phyloP scores from a whole-genome alignment of 92 coral and sea anemone genomes.

The Isaurus tuberculatus region DNA sequence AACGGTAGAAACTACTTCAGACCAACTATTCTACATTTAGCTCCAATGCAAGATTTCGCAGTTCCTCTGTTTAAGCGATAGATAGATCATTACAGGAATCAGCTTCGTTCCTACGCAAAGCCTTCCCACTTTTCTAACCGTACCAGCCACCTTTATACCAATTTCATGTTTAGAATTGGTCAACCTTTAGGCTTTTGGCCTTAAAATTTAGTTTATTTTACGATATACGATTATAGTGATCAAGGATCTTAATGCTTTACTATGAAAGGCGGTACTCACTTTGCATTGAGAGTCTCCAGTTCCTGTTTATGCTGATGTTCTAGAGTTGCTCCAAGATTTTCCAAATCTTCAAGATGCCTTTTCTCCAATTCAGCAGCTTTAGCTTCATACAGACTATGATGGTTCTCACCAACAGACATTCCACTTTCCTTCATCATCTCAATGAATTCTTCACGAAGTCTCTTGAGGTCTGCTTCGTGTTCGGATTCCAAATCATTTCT shows the following conservation, averaged over 20 bases:
- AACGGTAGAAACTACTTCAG: too few species aligned
- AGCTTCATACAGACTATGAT: slow-evolving; percentile 39
- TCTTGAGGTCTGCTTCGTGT: slow-evolving; percentile 76
- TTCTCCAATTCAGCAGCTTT: slow-evolving; percentile 67
- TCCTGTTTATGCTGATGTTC: slow-evolving; percentile 56
- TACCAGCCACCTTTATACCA: too few species aligned
- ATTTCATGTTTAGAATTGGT: too few species aligned
- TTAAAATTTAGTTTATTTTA: too few species aligned
- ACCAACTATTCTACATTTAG: too few species aligned
- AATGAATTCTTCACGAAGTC: slow-evolving; percentile 70
- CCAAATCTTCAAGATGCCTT: slow-evolving; percentile 77
- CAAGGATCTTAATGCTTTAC: not conserved
- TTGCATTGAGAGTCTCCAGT: slow-evolving; percentile 59
- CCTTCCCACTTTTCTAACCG: too few species aligned
- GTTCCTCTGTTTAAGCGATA: too few species aligned
- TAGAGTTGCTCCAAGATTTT: slow-evolving; percentile 51
- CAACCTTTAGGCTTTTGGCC: too few species aligned
- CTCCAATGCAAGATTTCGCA: too few species aligned
- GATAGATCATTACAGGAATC: too few species aligned
- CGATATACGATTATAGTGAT: too few species aligned
- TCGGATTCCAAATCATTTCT: slow-evolving; percentile 77
- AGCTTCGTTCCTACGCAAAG: too few species aligned
- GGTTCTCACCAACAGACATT: slow-evolving; percentile 25
- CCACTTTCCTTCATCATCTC: slow-evolving; percentile 58
- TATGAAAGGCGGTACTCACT: slow-evolving; percentile 5